phyloP scores from a whole-genome alignment of 2,797 vertebrate genomes.

The Mormyrus hasselquistii region DNA sequence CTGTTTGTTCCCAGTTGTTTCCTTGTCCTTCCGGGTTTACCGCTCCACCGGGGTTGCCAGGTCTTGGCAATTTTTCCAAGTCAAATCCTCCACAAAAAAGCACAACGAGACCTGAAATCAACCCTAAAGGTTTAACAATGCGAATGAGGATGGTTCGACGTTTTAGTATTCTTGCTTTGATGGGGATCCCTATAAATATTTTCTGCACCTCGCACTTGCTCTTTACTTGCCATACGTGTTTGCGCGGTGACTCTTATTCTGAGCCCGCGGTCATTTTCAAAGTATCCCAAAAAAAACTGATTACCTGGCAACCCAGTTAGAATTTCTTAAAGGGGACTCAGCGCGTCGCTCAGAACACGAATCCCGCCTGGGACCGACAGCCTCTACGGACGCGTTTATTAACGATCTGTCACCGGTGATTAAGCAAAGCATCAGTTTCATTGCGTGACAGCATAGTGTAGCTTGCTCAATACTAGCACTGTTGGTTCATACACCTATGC shows the following conservation, averaged over 20 bases:
- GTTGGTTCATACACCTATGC: not conserved
- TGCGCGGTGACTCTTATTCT: not conserved
- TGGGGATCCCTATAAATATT: not conserved
- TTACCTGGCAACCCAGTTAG: not conserved
- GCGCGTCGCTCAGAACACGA: not conserved
- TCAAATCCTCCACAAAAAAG: not conserved
- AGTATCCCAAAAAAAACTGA: not conserved
- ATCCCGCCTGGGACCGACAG: not conserved
- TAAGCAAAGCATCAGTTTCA: not conserved
- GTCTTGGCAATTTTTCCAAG: not conserved
- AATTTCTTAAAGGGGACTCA: conserved; percentile 11
- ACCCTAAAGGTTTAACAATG: not conserved
- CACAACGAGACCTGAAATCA: not conserved
- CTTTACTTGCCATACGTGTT: not conserved
- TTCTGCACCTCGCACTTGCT: not conserved
- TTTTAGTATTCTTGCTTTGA: not conserved
- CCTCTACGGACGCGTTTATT: not conserved
- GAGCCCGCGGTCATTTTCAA: not conserved
- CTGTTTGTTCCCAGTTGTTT: conserved; percentile 33
- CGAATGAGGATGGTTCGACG: not conserved
- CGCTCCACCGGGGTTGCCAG: not conserved
- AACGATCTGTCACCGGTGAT: not conserved
- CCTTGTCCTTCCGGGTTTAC: conserved; percentile 39
- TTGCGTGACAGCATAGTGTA: not conserved
- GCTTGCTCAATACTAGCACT: not conserved